These are phyloP conservation scores for Drosophila pallidifrons DNA, from an alignment of 1,140 invertebrate species.

Conservation along the genomic window DNA sequence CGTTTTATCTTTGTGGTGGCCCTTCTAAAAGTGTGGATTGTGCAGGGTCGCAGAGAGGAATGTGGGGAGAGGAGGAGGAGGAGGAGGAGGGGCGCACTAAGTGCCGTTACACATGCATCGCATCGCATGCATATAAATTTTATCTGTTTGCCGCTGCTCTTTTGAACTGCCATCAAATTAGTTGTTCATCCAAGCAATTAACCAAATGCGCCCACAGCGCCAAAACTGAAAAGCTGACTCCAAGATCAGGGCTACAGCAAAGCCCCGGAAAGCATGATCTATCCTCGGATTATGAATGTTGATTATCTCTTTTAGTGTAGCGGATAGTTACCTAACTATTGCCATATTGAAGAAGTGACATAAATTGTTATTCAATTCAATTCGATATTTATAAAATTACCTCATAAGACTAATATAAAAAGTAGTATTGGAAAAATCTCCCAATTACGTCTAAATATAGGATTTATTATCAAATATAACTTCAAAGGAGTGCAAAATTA, in stretches of 20 bases:
- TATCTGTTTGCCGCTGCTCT: conserved; percentile 74
- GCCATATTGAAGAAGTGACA: too few relatives aligned
- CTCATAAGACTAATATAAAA: too few relatives aligned
- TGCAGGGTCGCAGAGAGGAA: background rate
- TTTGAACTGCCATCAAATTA: conserved; percentile 82
- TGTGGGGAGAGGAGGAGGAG: background rate
- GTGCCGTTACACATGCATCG: conserved; percentile 78
- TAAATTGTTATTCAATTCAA: background rate
- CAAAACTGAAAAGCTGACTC: conserved; percentile 26
- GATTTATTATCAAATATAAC: too few relatives aligned
- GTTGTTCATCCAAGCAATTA: conserved; percentile 83
- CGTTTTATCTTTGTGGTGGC: conserved; percentile 70
- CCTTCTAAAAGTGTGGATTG: conserved; percentile 13
- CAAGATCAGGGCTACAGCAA: conserved; percentile 40
- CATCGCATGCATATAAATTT: conserved; percentile 71
- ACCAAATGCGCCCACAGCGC: conserved; percentile 59
- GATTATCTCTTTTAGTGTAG: too few relatives aligned
- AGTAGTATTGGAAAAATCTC: too few relatives aligned
- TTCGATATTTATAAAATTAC: background rate
- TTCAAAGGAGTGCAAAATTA: too few relatives aligned
- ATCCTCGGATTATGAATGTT: too few relatives aligned
- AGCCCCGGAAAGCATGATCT: background rate
- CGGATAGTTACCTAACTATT: too few relatives aligned
- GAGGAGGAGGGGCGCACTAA: conserved; percentile 47
- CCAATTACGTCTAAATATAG: too few relatives aligned